These are phyloP conservation scores for Pammene fasciana DNA, from an alignment of 2,888 invertebrate genomes.

Conservation along the genomic window DNA sequence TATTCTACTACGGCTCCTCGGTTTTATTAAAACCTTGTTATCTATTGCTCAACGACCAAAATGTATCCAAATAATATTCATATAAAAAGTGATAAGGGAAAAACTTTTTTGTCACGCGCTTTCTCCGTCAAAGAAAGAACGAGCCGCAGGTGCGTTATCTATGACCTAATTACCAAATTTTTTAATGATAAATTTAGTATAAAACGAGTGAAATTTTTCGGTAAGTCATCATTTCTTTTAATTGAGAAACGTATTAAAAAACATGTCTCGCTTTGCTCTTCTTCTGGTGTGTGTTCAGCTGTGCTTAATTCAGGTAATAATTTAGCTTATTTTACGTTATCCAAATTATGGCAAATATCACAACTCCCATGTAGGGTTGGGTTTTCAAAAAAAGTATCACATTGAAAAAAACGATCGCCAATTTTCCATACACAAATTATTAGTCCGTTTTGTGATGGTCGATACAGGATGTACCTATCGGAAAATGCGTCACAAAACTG, in stretches of 20 bases:
- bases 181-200: not conserved
- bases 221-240: slow-evolving; percentile 14
- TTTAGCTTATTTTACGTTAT: not conserved
- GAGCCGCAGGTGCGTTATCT: not conserved
- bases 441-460: no score
- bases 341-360: not conserved
- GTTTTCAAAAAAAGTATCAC: no score
- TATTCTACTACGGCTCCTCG: not conserved
- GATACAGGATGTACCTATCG: no score
- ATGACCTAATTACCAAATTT: slow-evolving; percentile 10
- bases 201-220: not conserved
- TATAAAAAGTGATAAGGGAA: slow-evolving; percentile 5
- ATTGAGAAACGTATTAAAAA: not conserved
- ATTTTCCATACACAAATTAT: no score
- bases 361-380: no score
- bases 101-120: not conserved
- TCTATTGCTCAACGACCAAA: slow-evolving; percentile 3
- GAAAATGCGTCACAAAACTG: no score
- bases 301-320: slow-evolving; percentile 38
- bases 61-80: no score
- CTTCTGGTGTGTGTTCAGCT: slow-evolving; percentile 16
- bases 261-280: slow-evolving; percentile 28
- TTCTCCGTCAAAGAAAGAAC: slow-evolving; percentile 1
- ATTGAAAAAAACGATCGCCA: no score
- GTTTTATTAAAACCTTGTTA: slow-evolving; percentile 20